Base-by-base conservation (phyloP, 2,888 invertebrate genomes). In the Euspilapteryx auroguttella region DNA sequence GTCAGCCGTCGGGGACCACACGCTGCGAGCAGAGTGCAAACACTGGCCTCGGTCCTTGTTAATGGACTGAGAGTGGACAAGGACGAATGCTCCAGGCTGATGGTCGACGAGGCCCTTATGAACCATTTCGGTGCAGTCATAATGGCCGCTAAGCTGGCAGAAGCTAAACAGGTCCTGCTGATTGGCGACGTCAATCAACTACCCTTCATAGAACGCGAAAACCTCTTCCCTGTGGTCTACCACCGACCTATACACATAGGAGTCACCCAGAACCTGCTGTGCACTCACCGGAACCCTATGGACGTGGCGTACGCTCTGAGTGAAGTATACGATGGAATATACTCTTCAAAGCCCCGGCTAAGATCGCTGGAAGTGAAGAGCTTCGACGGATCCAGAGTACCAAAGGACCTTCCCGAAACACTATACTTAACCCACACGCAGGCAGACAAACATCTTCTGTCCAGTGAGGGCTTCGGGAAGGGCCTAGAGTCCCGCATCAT, bases 181-280 rank as follows among this genome's bases (percentile, higher is more conserved):
- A 29, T 39, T 1, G 39, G 43, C 9, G 44, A 42, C 23, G 27
- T 34, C 2, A 43, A 44, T 22, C 42, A 44, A 21, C 31, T 44
- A 4, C 40, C 41, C 0, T 43, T 26, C 21, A 34, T 43, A 5
- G 40, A 43, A 17, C 29, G 43, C 7, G 25, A 39, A 9, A 41
- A 41, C 24, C 34, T 42, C 5, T 34, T 34, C 21, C 3, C 14
- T 3, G 15, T 34, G 20, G 20, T 9, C 4, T 35, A 37, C 31
- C 6, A 17, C 7, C 14, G 32, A 4, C n/a, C 35, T 34, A 10
- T 14, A 11, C n/a, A 29, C 12, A 1, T 11, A 29, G 9, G 23
- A 29, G 9, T 32, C 10, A 14, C n/a, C 10, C 23, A 31, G 9
- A 29, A 32, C 20, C 15, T 34, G 27, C n/a, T 26, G 5, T 32